Conservation (phyloP, 2,113 vertebrate species). For the Mungos mungo region DNA sequence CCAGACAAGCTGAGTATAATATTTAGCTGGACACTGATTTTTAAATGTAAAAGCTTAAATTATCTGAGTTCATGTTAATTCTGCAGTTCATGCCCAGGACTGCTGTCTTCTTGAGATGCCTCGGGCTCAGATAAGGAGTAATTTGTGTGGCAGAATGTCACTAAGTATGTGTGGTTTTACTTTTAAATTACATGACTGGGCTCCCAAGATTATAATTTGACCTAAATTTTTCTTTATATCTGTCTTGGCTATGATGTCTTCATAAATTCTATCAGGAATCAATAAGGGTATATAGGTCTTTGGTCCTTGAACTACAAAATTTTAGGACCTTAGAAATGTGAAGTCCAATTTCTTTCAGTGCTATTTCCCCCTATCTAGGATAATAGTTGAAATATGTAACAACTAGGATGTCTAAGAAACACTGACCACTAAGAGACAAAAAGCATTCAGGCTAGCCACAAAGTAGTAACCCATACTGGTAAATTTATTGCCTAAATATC, state of each 20-base stretch:
- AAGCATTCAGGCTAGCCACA: background rate
- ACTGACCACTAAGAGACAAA: background rate
- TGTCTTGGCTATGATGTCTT: background rate
- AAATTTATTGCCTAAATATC: background rate
- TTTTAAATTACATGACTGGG: background rate
- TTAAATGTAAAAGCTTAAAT: constrained; percentile 27
- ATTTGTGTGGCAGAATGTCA: background rate
- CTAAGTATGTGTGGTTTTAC: background rate
- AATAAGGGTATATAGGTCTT: background rate
- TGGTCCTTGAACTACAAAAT: background rate
- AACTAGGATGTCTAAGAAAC: background rate
- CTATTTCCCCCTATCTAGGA: background rate
- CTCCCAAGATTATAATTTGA: background rate
- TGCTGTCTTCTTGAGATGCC: background rate
- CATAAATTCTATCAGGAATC: background rate
- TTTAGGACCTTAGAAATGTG: background rate
- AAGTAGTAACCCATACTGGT: background rate
- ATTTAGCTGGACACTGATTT: constrained; percentile 38
- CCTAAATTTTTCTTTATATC: background rate
- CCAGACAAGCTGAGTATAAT: constrained; percentile 14
- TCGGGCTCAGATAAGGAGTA: background rate
- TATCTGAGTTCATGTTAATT: background rate
- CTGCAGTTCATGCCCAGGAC: background rate
- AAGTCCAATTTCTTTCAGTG: background rate
- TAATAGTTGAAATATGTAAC: background rate